Base-by-base conservation (phyloP, 2,888 invertebrate species). In the Drosophila recens region DNA sequence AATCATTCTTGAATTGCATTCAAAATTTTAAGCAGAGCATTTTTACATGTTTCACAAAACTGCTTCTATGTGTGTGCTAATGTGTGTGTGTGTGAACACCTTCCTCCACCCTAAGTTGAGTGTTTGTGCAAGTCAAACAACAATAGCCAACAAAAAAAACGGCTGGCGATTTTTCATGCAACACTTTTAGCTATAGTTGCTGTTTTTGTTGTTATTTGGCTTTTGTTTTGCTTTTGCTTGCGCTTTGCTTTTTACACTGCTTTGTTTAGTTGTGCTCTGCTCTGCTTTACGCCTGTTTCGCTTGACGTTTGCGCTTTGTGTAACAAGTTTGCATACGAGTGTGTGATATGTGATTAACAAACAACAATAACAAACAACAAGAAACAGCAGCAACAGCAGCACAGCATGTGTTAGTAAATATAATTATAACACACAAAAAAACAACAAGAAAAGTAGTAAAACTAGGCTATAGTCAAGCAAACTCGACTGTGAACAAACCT, bases 281-380 rank as follows among this genome's bases (percentile, higher is more conserved):
- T 72, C 66, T 49, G 49, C 17, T 49, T 49, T 49, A 65, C 85
- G 77, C 72, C 34, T 69, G 73, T 57, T 79, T 70, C 56, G 66
- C 68, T 57, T 67, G 58, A 53, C 69, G 66, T 69, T 79, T 77
- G 71, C 56, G 89, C 43, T 57, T 89, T 84, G 83, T 84, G 83
- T 87, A 84, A 89, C 83, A 87, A 87, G 83, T 84, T 84, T 84
- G 84, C 84, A 84, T 84, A 38, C 36, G 38, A 38, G n/a, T 38
- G 80, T 77, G 89, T 80, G 82, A 86, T 88, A 87, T 80, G 84
- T 80, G 87, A 89, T 89, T 89, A 89, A 73, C 87, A 75, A 23
- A 20, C 9, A 27, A 15, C 54, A 53, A 40, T 15, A 53, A 53
- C 33, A 54, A 45, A 33, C 70, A 76, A 73, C 65, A 75, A 76